Base-by-base conservation (phyloP, 2,113 vertebrate genomes). In the Rynchops niger region DNA sequence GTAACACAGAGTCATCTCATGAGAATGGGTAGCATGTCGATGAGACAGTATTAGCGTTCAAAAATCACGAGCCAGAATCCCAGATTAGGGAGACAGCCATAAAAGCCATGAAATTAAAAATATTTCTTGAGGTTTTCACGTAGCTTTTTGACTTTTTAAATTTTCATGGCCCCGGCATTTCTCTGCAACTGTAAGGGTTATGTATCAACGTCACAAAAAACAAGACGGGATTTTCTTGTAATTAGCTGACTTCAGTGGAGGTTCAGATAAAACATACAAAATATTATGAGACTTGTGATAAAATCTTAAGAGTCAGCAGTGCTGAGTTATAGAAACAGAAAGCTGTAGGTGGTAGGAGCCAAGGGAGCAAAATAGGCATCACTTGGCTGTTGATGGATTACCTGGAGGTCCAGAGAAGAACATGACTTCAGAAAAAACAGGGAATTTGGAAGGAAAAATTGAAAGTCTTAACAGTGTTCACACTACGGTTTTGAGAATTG, bases 211-310 rank as follows among this genome's bases (percentile, higher is more conserved):
- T 86, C 20, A 93, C 34, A 78, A 93, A 88, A 90, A 82, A 49
- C 11, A 14, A 87, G 73, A 71, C 5, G 22, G 58, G 52, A 79
- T 87, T 94, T 95, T 95, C 38, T 86, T 87, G 65, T 84, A 94
- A 95, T 96, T 94, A 92, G 50, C 32, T 88, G 63, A 86, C 79
- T 97, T 77, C 67, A 92, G 58, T 82, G 69, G 74, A 88, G 86
- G 53, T 73, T 94, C 88, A 93, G 85, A 95, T 85, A 86, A 94
- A 96, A 96, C 93, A 86, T 66, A 58, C 49, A 93, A 95, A 95
- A 93, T 95, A 90, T 82, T 88, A 83, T 63, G 63, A 86, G 86
- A 79, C 47, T 67, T 74, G 34, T 95, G 92, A 96, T 93, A 96
- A 97, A 88, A 91, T 96, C 94, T 96, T 63, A 55, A 56, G 72